Evolutionary conservation across 2,113 vertebrate species (phyloP).

Genomic region (Progne subis): DNA sequence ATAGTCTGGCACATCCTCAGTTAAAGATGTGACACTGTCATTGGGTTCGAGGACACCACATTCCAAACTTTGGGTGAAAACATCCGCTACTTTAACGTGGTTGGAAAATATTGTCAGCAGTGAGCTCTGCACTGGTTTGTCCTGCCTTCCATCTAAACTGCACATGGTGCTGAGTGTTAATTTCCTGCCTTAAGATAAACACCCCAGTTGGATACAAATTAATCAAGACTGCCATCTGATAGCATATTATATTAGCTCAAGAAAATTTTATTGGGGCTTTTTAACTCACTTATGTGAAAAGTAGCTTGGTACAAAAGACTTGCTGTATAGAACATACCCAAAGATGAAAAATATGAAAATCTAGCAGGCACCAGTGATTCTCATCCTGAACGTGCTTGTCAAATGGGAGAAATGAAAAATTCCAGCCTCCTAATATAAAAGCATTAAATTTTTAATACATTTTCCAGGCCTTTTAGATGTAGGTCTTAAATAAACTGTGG

Average conservation of each 20-base stretch:
- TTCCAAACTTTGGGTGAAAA: constrained; percentile 59
- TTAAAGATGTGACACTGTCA: constrained; percentile 11
- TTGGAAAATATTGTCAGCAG: constrained; percentile 41
- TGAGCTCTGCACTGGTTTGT: constrained; percentile 19
- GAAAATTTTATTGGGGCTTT: neutral
- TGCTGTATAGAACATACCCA: neutral
- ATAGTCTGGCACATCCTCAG: neutral
- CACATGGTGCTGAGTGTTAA: constrained; percentile 30
- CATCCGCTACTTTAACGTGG: constrained; percentile 49
- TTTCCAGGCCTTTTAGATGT: neutral
- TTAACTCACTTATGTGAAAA: neutral
- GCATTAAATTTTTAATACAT: neutral
- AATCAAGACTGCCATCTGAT: neutral
- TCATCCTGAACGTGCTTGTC: neutral
- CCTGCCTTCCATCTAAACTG: constrained; percentile 39
- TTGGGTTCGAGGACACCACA: constrained; percentile 28
- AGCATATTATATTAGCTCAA: neutral
- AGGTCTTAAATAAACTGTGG: neutral
- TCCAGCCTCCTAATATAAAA: neutral
- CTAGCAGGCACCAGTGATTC: neutral
- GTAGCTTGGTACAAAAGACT: neutral
- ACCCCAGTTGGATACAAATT: neutral
- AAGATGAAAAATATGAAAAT: neutral
- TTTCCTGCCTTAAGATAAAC: constrained; percentile 67
- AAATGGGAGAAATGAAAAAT: neutral